These are phyloP conservation scores for Cygnus atratus DNA, from an alignment of 2,113 vertebrate genomes.

Conservation along the genomic window DNA sequence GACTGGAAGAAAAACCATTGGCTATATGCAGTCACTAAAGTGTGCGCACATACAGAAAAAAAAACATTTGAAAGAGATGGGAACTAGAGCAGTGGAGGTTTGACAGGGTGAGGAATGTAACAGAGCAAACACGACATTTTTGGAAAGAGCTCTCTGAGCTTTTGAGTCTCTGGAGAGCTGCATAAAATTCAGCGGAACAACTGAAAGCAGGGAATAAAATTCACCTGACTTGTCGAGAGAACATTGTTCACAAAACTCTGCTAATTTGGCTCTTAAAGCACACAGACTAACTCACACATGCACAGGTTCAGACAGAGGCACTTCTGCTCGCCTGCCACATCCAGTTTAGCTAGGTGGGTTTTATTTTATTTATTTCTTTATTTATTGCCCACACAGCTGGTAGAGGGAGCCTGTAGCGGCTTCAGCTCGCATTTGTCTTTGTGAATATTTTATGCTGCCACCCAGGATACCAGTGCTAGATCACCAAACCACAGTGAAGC, in stretches of 20 bases:
- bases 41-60: neutral
- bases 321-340: neutral
- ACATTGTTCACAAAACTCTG: neutral
- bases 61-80: neutral
- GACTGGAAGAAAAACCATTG: neutral
- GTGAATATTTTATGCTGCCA: slow-evolving; percentile 48
- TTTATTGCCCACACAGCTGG: neutral
- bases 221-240: neutral
- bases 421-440: slow-evolving; percentile 44
- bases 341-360: neutral
- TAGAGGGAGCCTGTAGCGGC: neutral
- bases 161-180: neutral
- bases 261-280: slow-evolving; percentile 10
- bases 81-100: neutral
- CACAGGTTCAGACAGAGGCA: neutral
- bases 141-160: neutral
- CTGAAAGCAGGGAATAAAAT: slow-evolving; percentile 40
- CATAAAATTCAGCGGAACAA: neutral
- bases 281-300: neutral
- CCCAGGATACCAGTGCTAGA: neutral
- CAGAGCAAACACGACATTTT: neutral
- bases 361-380: neutral
- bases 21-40: neutral
- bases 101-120: neutral
- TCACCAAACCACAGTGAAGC: neutral